Base-by-base conservation (phyloP, 1,140 invertebrate species). In the Atta texana region DNA sequence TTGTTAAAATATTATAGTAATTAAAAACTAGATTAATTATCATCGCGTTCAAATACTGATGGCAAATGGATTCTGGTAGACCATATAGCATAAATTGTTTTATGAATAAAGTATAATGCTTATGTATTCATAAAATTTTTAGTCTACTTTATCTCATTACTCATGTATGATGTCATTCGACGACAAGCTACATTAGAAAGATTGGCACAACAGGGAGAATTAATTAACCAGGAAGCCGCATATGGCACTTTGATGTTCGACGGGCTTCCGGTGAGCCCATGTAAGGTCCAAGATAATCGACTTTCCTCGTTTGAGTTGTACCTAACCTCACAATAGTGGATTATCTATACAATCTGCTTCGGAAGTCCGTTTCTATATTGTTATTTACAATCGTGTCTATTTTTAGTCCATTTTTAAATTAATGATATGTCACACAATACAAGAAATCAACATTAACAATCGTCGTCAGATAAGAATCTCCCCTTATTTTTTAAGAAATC, bases 191-290 rank as follows among this genome's bases (percentile, higher is more conserved):
- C 66, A 51, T n/a, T 49, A 12, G 12, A 68, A 84, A 75, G 80
- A 84, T 84, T 16, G 69, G 24, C 39, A 44, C 74, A 78, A 81
- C 78, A 72, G 89, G 66, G 81, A 87, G 87, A 93, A 93, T 93
- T 93, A 94, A 94, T 94, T 94, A 93, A 55, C 86, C 81, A 85
- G 87, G 91, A 93, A 92, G 91, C 91, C 92, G 91, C 77, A 80
- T 77, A 69, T 63, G 66, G 71, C 66, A 88, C 92, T 93, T 93
- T 93, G 89, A 94, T 93, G 91, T 93, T 89, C 87, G 78, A 87
- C 87, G 75, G 92, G 92, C 92, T 93, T 93, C 92, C 92, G 84
- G 76, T 85, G 77, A 72, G 77, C 76, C 55, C 87, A 89, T 86
- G 85, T 91, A 93, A 92, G 90, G 88, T 92, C 87, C 89, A 90